A percentile compares a stretch with the other conserved stretches of the same genome.
phyloP scores from a whole-genome alignment of 2,113 vertebrate species.

The Gallinago undulata region DNA sequence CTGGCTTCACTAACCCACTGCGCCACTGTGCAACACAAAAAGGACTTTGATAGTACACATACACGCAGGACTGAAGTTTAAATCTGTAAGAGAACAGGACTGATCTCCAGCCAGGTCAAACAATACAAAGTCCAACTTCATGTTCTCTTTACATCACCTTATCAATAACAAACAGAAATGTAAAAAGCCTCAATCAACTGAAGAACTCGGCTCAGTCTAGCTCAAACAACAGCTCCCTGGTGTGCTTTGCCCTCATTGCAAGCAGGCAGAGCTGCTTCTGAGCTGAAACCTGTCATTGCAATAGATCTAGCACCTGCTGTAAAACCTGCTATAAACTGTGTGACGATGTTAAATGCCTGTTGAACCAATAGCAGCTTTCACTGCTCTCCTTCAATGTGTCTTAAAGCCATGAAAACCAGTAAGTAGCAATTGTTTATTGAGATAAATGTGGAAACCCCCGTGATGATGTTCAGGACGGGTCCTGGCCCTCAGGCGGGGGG shows the following conservation, averaged over 20 bases:
- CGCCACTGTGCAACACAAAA: not conserved
- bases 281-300: not conserved
- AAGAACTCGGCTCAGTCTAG: not conserved
- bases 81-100: not conserved
- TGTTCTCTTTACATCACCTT: not conserved
- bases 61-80: not conserved
- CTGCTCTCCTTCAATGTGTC: not conserved
- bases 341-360: not conserved
- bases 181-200: not conserved
- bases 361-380: not conserved
- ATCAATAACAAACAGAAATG: not conserved
- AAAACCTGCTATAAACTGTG: not conserved
- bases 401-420: not conserved
- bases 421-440: not conserved
- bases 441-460: not conserved
- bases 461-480: not conserved
- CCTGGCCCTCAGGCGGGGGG: not conserved
- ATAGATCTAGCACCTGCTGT: not conserved
- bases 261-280: not conserved
- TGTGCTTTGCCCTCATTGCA: not conserved
- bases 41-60: constrained; percentile 22
- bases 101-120: constrained; percentile 40
- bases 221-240: not conserved
- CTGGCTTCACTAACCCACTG: not conserved
- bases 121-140: not conserved